Conservation (phyloP, 1,140 invertebrate species). For the Drosophila insularis region DNA sequence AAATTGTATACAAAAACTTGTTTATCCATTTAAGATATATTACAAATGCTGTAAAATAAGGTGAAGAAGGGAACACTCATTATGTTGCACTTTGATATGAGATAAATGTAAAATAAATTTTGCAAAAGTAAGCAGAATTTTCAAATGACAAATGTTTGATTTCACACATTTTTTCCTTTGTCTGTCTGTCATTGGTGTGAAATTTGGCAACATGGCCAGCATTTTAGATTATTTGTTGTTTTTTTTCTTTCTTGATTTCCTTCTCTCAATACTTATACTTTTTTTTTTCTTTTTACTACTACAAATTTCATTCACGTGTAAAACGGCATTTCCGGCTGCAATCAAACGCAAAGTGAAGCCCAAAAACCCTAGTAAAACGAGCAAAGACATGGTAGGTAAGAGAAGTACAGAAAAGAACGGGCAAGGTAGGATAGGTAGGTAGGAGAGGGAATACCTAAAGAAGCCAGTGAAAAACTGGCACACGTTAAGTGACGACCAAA, state of each 20-base stretch:
- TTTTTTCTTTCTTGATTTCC: neutral
- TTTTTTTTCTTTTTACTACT: constrained; percentile 12
- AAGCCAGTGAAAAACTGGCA: constrained; percentile 78
- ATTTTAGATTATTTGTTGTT: constrained; percentile 11
- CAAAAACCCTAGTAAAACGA: constrained; percentile 26
- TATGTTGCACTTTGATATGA: too few relatives aligned
- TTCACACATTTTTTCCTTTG: neutral
- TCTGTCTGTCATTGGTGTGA: constrained; percentile 25
- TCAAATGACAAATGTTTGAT: neutral
- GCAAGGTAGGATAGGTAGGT: neutral
- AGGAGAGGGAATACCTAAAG: constrained; percentile 42
- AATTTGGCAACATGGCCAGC: constrained; percentile 63
- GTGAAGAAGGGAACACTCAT: too few relatives aligned
- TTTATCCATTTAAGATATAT: too few relatives aligned
- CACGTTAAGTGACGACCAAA: constrained; percentile 60
- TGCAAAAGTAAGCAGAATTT: too few relatives aligned
- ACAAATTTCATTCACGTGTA: constrained; percentile 80
- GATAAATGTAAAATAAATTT: too few relatives aligned
- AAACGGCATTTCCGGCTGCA: constrained; percentile 79
- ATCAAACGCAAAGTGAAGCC: constrained; percentile 53
- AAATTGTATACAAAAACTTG: too few relatives aligned
- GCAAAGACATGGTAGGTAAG: neutral
- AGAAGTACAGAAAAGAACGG: neutral
- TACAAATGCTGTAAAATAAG: too few relatives aligned
- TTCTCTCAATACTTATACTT: constrained; percentile 14